These are phyloP conservation scores for Leptinotarsa haldemani DNA, from an alignment of 2,888 invertebrate genomes.

Conservation along the genomic window DNA sequence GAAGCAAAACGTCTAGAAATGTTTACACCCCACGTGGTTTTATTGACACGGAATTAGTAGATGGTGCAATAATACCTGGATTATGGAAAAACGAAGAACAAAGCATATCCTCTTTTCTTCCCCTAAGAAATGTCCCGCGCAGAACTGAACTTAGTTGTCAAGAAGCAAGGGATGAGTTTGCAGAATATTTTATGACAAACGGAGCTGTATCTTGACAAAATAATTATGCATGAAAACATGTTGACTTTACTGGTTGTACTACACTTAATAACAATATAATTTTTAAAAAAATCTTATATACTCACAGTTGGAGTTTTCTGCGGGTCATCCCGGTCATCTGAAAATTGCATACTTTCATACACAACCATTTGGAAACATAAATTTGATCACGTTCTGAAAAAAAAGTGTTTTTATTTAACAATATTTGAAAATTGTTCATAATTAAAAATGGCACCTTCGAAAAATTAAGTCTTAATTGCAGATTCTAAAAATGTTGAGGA, in stretches of 20 bases:
- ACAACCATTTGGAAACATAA: conserved; percentile 19
- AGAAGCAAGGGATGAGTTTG: conserved; percentile 27
- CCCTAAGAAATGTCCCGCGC: conserved; percentile 12
- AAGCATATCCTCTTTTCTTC: conserved; percentile 21
- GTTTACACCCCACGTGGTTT: conserved; percentile 31
- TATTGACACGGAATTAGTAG: conserved; percentile 29
- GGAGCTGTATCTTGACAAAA: conserved; percentile 21
- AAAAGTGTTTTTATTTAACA: conserved; percentile 17
- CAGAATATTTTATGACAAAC: conserved; percentile 19
- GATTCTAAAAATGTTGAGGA: conserved; percentile 19
- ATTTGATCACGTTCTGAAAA: not conserved
- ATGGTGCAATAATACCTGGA: conserved; percentile 22
- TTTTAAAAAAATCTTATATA: conserved; percentile 5
- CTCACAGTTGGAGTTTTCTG: conserved; percentile 14
- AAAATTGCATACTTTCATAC: conserved; percentile 22
- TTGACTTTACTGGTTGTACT: not conserved
- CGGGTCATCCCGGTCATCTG: conserved; percentile 8
- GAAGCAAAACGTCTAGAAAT: conserved; percentile 33
- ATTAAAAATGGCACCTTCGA: not conserved
- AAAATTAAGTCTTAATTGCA: too few species aligned
- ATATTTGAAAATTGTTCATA: conserved; percentile 20
- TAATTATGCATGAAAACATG: not conserved
- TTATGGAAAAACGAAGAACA: conserved; percentile 17
- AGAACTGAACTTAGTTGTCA: conserved; percentile 23
- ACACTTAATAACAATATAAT: not conserved